Percentiles rank a stretch among this genome's conserved stretches.
phyloP scores from a whole-genome alignment of 2,797 vertebrate genomes.

The Sandelia bainsii region DNA sequence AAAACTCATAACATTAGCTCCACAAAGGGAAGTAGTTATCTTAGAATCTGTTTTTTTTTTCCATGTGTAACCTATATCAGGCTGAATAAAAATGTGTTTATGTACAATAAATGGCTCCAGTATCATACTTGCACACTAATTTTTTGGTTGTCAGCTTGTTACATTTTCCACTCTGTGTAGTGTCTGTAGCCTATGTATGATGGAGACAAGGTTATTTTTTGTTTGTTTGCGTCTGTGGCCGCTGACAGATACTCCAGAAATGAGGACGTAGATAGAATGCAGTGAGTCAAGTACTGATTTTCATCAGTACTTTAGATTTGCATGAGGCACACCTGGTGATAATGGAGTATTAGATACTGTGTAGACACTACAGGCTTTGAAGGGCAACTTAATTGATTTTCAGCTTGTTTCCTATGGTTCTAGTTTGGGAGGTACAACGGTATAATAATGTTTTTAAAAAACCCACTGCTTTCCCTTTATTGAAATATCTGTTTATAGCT shows the following conservation, averaged over 20 bases:
- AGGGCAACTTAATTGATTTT: too few relatives aligned
- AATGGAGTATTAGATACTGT: too few relatives aligned
- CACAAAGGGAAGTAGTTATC: constrained; percentile 84
- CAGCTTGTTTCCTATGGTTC: too few relatives aligned
- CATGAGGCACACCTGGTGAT: not conserved
- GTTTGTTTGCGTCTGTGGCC: too few relatives aligned
- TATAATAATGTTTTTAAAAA: too few relatives aligned
- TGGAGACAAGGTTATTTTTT: not conserved
- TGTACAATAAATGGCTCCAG: constrained; percentile 65
- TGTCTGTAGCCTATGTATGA: not conserved
- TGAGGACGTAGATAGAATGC: not conserved
- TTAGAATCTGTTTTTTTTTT: constrained; percentile 69
- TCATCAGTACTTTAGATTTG: not conserved
- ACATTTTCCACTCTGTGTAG: not conserved
- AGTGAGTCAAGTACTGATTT: not conserved
- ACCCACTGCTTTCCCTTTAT: too few relatives aligned
- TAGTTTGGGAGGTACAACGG: too few relatives aligned
- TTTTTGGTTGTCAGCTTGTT: not conserved
- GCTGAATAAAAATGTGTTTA: constrained; percentile 85
- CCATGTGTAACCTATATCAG: constrained; percentile 84
- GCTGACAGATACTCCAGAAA: not conserved
- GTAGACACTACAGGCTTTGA: too few relatives aligned
- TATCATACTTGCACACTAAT: constrained; percentile 30
- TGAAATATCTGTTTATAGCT: too few relatives aligned
- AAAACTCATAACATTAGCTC: constrained; percentile 78